phyloP scores from a whole-genome alignment of 2,113 vertebrate genomes.

The Oreochromis spilurus region DNA sequence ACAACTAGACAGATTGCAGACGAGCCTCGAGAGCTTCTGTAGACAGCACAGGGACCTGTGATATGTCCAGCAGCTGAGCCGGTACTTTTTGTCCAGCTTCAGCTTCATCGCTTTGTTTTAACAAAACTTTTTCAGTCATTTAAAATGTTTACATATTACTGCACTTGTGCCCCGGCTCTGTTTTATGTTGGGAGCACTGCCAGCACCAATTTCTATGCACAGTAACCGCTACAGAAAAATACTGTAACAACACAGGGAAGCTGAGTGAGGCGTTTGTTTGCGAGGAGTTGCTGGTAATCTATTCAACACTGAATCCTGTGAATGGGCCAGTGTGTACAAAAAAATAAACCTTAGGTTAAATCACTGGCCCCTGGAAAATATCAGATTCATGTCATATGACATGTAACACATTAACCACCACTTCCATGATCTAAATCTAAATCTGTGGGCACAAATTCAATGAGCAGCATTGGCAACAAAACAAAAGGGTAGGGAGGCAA shows the following conservation, averaged over 20 bases:
- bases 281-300: constrained; percentile 43
- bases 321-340: constrained; percentile 11
- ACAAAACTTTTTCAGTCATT: neutral
- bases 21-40: constrained; percentile 15
- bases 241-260: neutral
- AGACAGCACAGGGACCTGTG: constrained; percentile 33
- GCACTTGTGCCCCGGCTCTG: neutral
- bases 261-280: constrained; percentile 26
- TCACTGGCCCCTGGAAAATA: neutral
- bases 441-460: neutral
- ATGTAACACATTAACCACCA: neutral
- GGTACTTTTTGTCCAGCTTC: neutral
- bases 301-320: constrained; percentile 7
- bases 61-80: constrained; percentile 36
- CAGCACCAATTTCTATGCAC: constrained; percentile 43
- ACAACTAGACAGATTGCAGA: constrained; percentile 40
- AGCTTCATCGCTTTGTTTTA: neutral
- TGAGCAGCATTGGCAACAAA: neutral
- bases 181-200: neutral
- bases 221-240: neutral
- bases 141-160: constrained; percentile 22
- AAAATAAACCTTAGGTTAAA: neutral
- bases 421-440: neutral
- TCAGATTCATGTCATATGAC: neutral
- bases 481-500: neutral